Conservation (phyloP, 2,113 vertebrate genomes). For the Indicator indicator region DNA sequence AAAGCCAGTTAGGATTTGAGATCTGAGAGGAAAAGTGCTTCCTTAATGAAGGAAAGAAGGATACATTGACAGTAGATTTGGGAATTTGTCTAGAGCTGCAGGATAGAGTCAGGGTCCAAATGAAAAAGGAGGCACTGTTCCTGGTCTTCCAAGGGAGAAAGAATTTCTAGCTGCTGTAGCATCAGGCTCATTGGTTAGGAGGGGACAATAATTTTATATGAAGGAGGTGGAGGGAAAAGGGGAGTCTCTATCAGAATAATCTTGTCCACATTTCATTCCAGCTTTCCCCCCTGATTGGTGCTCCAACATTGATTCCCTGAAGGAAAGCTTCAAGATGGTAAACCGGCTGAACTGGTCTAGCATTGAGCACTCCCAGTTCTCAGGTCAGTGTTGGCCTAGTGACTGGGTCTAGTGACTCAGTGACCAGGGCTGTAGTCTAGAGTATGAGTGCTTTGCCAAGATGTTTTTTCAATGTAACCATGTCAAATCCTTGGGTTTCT, state of each 20-base stretch:
- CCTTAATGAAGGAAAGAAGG: not conserved
- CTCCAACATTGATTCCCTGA: conserved; percentile 91
- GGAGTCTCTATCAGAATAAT: not conserved
- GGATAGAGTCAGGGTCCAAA: not conserved
- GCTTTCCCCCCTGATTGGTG: conserved; percentile 92
- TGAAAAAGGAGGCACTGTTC: not conserved
- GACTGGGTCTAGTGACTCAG: not conserved
- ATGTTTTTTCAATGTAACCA: accelerated
- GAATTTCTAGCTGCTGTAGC: not conserved
- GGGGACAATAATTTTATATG: not conserved
- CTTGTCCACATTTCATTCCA: conserved; percentile 33
- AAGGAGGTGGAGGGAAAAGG: not conserved
- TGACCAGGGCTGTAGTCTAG: not conserved
- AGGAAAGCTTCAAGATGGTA: conserved; percentile 96
- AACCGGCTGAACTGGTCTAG: conserved; percentile 94
- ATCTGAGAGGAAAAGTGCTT: not conserved
- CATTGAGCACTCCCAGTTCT: conserved; percentile 92
- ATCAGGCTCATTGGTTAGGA: not conserved
- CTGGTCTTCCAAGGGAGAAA: not conserved
- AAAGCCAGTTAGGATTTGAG: not conserved
- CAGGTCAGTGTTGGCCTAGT: conserved; percentile 80
- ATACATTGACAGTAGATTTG: not conserved
- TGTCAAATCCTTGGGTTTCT: not conserved
- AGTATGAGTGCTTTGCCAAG: not conserved
- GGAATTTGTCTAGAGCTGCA: not conserved